These are phyloP conservation scores for Apostichopus leukothele DNA, from an alignment of 53 echinoderm and acorn worm species.

Conservation along the genomic window DNA sequence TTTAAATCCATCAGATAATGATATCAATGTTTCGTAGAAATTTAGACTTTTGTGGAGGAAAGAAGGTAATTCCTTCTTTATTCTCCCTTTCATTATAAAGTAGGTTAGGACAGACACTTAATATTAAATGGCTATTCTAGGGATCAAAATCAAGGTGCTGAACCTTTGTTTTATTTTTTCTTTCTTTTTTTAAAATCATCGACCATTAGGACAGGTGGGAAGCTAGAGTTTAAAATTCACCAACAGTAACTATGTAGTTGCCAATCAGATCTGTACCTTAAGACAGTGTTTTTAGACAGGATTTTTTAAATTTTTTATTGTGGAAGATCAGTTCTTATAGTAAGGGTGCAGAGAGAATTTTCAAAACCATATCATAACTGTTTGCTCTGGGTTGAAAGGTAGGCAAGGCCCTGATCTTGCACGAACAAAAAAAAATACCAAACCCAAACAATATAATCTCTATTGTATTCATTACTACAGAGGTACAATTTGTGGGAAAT, in stretches of 20 bases:
- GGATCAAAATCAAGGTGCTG: constrained; percentile 18
- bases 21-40: constrained; percentile 8
- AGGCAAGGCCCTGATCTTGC: not conserved
- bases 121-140: not conserved
- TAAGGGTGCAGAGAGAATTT: not conserved
- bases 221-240: not conserved
- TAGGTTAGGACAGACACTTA: not conserved
- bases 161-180: not conserved
- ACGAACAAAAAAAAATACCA: not conserved
- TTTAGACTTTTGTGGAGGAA: not conserved
- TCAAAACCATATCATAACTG: not conserved
- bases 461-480: constrained; percentile 5
- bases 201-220: not conserved
- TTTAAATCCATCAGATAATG: not conserved
- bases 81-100: not conserved
- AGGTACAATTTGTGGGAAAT: not conserved
- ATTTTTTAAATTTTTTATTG: too few species aligned
- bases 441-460: not conserved
- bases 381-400: not conserved
- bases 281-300: not conserved
- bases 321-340: too few species aligned
- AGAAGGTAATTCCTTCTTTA: not conserved
- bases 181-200: not conserved
- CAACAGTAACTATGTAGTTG: constrained; percentile 38
- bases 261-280: constrained; percentile 12